These are phyloP conservation scores for Lasioglossum leucozonium DNA, from an alignment of 2,888 invertebrate species.

Conservation along the genomic window DNA sequence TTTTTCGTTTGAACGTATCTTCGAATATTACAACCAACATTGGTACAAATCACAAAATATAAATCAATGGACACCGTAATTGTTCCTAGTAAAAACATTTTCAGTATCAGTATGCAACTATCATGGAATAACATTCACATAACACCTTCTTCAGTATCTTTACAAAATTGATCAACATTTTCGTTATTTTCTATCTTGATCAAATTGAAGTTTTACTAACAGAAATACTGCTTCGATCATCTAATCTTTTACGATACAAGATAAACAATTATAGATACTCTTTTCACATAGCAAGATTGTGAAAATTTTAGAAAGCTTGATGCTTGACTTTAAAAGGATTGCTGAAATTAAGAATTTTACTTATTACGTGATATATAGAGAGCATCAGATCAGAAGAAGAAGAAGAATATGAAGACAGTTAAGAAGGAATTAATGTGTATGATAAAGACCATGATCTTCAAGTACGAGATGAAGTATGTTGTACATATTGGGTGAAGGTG, in stretches of 20 bases:
- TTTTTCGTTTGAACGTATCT: constrained; percentile 20
- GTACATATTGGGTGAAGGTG: constrained; percentile 50
- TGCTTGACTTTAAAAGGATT: background rate
- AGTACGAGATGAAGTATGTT: constrained; percentile 46
- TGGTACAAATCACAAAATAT: constrained; percentile 44
- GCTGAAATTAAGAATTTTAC: constrained; percentile 19
- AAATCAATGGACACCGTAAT: constrained; percentile 31
- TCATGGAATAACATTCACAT: constrained; percentile 51
- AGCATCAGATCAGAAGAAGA: constrained; percentile 33
- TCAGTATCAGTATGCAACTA: constrained; percentile 78
- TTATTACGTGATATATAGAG: constrained; percentile 7
- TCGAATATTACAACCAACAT: constrained; percentile 14
- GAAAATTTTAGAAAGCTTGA: background rate
- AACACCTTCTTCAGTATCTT: constrained; percentile 46
- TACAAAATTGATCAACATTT: background rate
- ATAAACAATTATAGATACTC: background rate
- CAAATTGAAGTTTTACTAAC: background rate
- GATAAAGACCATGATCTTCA: constrained; percentile 58
- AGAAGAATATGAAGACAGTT: constrained; percentile 26
- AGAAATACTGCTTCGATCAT: background rate
- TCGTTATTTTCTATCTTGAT: background rate
- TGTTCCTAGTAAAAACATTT: constrained; percentile 73
- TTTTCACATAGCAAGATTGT: background rate
- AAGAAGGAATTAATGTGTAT: constrained; percentile 59
- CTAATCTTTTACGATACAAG: background rate